Evolutionary conservation across 23 tunicate species (phyloP).

Genomic region (Aplidium turbinatum): DNA sequence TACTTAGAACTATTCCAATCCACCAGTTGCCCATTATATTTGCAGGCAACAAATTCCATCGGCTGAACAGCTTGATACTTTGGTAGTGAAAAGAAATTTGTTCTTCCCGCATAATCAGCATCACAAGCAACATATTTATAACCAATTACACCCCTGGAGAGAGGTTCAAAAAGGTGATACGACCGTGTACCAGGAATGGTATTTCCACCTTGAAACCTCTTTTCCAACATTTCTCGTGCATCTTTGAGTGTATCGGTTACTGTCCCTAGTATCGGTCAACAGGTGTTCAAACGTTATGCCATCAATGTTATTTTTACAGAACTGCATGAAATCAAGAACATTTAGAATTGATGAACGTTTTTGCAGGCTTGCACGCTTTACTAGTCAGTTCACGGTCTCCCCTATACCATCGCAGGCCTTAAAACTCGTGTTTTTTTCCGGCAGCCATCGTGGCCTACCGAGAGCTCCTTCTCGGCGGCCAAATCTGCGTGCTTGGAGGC

Average conservation of each 20-base stretch:
- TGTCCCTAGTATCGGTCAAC: no score
- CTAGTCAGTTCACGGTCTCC: conserved; percentile 13
- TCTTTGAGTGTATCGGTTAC: neutral
- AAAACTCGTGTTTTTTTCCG: no score
- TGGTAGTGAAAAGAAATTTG: neutral
- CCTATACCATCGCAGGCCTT: conserved; percentile 21
- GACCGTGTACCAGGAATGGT: conserved; percentile 10
- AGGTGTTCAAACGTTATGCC: conserved; percentile 1
- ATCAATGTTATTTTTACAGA: neutral
- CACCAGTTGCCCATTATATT: no score
- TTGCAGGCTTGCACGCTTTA: conserved; percentile 18
- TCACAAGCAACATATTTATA: neutral
- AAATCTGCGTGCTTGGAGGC: no score
- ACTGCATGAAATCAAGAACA: neutral
- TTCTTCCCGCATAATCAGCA: neutral
- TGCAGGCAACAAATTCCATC: no score
- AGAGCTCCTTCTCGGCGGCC: no score
- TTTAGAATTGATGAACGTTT: neutral
- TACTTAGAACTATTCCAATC: no score
- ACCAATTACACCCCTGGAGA: neutral
- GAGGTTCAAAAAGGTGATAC: conserved; percentile 11
- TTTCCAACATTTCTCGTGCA: neutral
- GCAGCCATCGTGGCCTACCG: no score
- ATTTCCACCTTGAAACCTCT: neutral
- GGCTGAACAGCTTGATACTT: neutral